Evolutionary conservation across 2,888 invertebrate genomes (phyloP).

Genomic region (Drosophila testacea): DNA sequence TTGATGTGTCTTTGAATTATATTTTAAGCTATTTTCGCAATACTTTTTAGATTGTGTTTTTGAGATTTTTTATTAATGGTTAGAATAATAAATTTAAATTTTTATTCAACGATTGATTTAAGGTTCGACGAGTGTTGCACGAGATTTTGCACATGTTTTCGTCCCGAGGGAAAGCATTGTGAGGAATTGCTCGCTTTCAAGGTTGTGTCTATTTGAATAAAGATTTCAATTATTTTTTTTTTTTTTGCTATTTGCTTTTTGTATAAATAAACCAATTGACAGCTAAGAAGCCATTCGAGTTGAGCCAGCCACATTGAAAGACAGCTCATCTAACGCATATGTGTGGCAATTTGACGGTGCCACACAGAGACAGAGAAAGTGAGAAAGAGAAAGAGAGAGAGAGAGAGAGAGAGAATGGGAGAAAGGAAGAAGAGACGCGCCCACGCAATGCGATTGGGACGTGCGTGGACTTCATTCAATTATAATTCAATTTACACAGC

Average conservation of each 20-base stretch:
- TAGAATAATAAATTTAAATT: constrained; percentile 57
- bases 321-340: constrained; percentile 25
- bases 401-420: neutral
- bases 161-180: too few species aligned
- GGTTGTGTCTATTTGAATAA: constrained; percentile 11
- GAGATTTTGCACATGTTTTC: constrained; percentile 70
- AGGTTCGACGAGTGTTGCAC: constrained; percentile 57
- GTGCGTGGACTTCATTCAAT: constrained; percentile 64
- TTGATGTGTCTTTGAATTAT: constrained; percentile 47
- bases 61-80: constrained; percentile 25
- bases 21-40: constrained; percentile 29
- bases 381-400: neutral
- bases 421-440: neutral
- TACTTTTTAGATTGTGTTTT: constrained; percentile 7
- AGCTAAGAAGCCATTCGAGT: constrained; percentile 17
- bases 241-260: neutral
- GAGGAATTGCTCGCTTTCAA: constrained; percentile 20
- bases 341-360: constrained; percentile 6
- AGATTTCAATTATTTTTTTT: constrained; percentile 7
- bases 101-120: constrained; percentile 70
- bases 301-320: constrained; percentile 24
- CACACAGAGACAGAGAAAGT: neutral
- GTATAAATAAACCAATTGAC: constrained; percentile 31
- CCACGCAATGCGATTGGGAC: constrained; percentile 15
- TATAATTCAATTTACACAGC: constrained; percentile 64